Base-by-base conservation (phyloP, 35 echinoderm and acorn worm species). In the Heliocidaris tuberculata region DNA sequence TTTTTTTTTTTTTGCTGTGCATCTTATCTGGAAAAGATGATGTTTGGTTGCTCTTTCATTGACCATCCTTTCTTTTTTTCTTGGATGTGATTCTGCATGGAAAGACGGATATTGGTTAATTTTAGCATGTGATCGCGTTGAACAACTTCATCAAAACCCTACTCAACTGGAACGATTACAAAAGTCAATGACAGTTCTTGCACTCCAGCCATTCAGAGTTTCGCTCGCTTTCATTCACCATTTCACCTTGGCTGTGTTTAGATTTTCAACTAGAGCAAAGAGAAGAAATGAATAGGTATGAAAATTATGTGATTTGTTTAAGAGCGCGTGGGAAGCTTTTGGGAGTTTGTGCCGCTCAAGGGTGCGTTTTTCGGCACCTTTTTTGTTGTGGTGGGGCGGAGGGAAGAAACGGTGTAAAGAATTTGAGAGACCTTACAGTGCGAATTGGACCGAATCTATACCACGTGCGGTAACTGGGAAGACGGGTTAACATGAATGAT, bases 191-290 rank as follows among this genome's bases (percentile, higher is more conserved):
- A 47, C 47, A 89, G 87, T 47, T 48, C 11, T 48, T 17, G 31
- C 87, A 89, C 87, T 89, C 15, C 31, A 48, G 7, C 87, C 31
- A 89, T 89, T 89, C 31, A 48, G 15, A 89, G 32, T 15, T 32
- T 48, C 31, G 31, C 87, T 89, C 29, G 87, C 87, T 48, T 89
- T 48, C 87, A 89, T 89, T 89, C 87, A 89, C 19, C 31, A 89
- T 89, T 89, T 89, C 87, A 89, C 87, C 87, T 89, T 89, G 87
- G 87, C 31, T 89, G 47, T 89, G 47, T 89, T 89, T 89, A 32
- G 47, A 48, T 48, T 47, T 89, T 89, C 87, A 32, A 89, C 31
- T 48, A 27, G 87, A 89, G 47, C 87, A 89, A 32, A 89, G 47
- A 89, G 47, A 89, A 48, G 87, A 16, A 47, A 27, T 47, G 87